Percentiles rank a stretch among this genome's conserved stretches.
phyloP scores from a whole-genome alignment of 2,113 vertebrate species.

The Shinisaurus crocodilurus region DNA sequence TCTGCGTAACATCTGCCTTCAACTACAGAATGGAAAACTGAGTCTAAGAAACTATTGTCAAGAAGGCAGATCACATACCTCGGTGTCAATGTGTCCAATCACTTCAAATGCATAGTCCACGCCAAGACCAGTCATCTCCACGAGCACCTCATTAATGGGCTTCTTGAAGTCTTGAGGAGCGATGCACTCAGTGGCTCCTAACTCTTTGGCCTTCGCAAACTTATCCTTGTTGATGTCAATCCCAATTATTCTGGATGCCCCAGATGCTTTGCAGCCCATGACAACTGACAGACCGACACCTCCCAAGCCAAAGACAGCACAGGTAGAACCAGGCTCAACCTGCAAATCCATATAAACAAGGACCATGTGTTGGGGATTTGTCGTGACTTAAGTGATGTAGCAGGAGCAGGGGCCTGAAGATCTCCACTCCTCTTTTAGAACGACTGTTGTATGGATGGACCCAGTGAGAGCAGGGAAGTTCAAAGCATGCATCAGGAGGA shows the following conservation, averaged over 20 bases:
- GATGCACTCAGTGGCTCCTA: slow-evolving; percentile 84
- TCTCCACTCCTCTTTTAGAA: not conserved
- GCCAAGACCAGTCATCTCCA: slow-evolving; percentile 80
- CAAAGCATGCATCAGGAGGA: too few species aligned
- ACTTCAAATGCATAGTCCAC: slow-evolving; percentile 85
- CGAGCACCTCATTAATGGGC: slow-evolving; percentile 80
- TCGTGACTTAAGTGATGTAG: not conserved
- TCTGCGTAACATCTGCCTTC: not conserved
- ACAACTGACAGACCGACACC: slow-evolving; percentile 86
- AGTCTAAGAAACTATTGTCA: not conserved
- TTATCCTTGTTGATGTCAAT: slow-evolving; percentile 85
- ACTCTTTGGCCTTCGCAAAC: slow-evolving; percentile 79
- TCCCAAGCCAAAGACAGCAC: slow-evolving; percentile 85
- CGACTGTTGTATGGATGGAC: too few species aligned
- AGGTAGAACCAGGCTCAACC: slow-evolving; percentile 86
- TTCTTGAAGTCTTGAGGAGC: slow-evolving; percentile 77
- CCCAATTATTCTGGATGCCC: slow-evolving; percentile 82
- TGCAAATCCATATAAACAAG: slow-evolving; percentile 39
- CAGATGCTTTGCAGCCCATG: slow-evolving; percentile 84
- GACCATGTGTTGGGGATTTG: not conserved
- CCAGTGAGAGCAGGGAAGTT: not conserved
- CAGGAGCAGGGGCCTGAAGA: not conserved
- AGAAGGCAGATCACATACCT: slow-evolving; percentile 71
- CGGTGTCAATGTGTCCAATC: slow-evolving; percentile 75
- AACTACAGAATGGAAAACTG: not conserved